Conservation (phyloP, 1,140 invertebrate genomes). For the Drosophila murphyi region DNA sequence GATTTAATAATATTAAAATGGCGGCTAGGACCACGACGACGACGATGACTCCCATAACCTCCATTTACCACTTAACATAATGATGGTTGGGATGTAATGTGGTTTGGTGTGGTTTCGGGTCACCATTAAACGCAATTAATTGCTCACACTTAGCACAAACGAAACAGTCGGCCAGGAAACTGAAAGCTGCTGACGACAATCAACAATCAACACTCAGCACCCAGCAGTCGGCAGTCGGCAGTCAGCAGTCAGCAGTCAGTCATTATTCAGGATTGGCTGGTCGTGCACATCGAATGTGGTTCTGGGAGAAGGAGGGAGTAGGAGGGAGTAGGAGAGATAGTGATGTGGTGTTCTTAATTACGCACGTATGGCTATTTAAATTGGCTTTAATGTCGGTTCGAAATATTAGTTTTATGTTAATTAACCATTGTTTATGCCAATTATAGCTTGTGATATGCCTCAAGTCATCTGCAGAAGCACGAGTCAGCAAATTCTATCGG, state of each 20-base stretch:
- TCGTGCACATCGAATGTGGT: conserved; percentile 58
- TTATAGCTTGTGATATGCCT: conserved; percentile 40
- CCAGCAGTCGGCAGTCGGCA: conserved; percentile 13
- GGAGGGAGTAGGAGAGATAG: not conserved
- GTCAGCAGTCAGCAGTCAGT: conserved; percentile 17
- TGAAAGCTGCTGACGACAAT: not conserved
- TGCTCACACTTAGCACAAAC: conserved; percentile 32
- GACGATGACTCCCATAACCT: conserved; percentile 31
- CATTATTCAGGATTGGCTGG: conserved; percentile 45
- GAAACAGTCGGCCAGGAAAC: conserved; percentile 25
- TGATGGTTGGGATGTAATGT: conserved; percentile 13
- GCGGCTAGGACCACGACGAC: not conserved
- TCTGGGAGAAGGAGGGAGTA: conserved; percentile 1
- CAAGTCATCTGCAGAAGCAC: conserved; percentile 1
- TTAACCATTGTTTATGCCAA: conserved; percentile 79
- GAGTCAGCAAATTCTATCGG: conserved; percentile 2
- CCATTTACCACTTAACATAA: conserved; percentile 43
- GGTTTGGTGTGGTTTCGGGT: conserved; percentile 30
- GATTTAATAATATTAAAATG: conserved; percentile 48
- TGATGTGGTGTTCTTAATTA: conserved; percentile 63
- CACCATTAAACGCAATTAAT: conserved; percentile 53
- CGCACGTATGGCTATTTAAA: conserved; percentile 78
- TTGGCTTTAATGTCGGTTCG: conserved; percentile 53
- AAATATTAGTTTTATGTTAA: conserved; percentile 82
- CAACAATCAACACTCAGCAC: conserved; percentile 6